A percentile compares a stretch with the other conserved stretches of the same genome.
Evolutionary conservation across 2,797 vertebrate species (phyloP).

Genomic region (Prionace glauca): DNA sequence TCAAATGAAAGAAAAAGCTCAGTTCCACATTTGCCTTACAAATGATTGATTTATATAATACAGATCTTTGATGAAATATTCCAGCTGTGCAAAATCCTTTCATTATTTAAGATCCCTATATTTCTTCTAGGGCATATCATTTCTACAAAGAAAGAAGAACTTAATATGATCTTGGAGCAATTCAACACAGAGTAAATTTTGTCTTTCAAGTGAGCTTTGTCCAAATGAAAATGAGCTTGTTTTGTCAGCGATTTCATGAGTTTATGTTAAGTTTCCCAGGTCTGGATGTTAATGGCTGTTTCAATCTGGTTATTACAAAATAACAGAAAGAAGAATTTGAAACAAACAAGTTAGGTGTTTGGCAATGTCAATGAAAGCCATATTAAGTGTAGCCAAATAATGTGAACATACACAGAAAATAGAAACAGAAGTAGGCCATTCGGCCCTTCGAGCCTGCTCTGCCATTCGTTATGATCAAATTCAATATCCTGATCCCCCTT

Average conservation of each 20-base stretch:
- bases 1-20: background rate
- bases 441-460: too few relatives aligned
- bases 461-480: too few relatives aligned
- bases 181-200: constrained; percentile 85
- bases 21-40: background rate
- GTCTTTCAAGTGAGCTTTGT: background rate
- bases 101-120: background rate
- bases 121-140: constrained; percentile 61
- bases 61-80: background rate
- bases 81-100: background rate
- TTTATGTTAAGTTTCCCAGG: background rate
- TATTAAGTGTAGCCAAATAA: background rate
- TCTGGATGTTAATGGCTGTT: background rate
- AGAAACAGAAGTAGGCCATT: too few relatives aligned
- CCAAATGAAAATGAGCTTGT: background rate
- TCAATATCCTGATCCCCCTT: too few relatives aligned
- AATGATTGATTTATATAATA: background rate
- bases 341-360: background rate
- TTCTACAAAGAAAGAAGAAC: constrained; percentile 84
- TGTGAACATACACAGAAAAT: too few relatives aligned
- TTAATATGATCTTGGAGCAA: constrained; percentile 77
- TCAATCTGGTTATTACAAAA: background rate
- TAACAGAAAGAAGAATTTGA: background rate
- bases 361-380: background rate
- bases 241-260: background rate